Conservation (phyloP, 2,888 invertebrate genomes). For the Thymelicus acteon region DNA sequence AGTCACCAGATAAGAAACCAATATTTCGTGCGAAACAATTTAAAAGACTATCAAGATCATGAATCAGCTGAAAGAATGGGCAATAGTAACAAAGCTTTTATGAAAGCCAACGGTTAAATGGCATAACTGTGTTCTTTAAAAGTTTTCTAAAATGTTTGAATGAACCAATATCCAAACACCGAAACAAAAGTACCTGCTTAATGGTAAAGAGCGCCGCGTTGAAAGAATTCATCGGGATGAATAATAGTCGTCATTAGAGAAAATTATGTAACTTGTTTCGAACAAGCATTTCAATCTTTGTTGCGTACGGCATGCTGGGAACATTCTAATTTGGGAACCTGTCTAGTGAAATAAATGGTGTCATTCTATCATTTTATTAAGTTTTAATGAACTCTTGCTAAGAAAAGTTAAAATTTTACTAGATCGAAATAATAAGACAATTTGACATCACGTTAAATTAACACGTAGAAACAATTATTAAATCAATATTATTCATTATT, state of each 20-base stretch:
- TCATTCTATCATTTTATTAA: background rate
- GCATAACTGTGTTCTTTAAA: constrained; percentile 34
- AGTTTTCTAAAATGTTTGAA: constrained; percentile 34
- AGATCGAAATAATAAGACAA: background rate
- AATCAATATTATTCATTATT: background rate
- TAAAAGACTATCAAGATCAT: constrained; percentile 35
- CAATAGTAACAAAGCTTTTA: constrained; percentile 35
- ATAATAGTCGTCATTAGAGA: constrained; percentile 28
- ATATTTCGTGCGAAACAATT: constrained; percentile 36
- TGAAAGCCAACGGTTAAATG: constrained; percentile 34
- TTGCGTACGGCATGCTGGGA: background rate
- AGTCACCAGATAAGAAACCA: constrained; percentile 27
- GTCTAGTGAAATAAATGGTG: background rate
- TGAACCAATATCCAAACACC: constrained; percentile 34
- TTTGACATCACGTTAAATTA: too few relatives aligned
- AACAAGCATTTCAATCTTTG: constrained; percentile 22
- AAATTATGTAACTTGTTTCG: constrained; percentile 26
- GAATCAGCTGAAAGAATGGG: constrained; percentile 36
- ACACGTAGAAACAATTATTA: background rate
- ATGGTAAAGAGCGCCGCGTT: constrained; percentile 11
- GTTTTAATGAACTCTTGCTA: background rate
- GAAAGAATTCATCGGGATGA: constrained; percentile 24
- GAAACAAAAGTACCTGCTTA: constrained; percentile 29
- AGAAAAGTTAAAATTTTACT: background rate
- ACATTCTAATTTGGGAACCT: constrained; percentile 1